Evolutionary conservation across 2,888 invertebrate genomes (phyloP).

Genomic region (Agrotis puta): DNA sequence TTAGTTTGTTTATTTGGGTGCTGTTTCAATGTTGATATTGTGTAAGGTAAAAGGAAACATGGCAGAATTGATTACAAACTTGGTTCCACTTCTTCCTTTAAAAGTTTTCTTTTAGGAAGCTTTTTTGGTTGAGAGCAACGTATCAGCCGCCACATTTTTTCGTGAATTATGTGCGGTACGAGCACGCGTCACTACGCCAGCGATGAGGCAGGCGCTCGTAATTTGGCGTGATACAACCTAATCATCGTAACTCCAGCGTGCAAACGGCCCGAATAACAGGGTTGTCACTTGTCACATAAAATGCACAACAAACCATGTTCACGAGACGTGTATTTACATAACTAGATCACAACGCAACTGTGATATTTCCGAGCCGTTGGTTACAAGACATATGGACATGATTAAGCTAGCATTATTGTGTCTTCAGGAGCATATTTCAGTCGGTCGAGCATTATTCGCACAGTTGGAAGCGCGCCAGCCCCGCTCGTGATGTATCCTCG

Average conservation of each 20-base stretch:
- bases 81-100: too few relatives aligned
- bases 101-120: too few relatives aligned
- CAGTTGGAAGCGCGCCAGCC: constrained; percentile 67
- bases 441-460: constrained; percentile 62
- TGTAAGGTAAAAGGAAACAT: constrained; percentile 27
- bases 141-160: neutral
- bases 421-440: constrained; percentile 74
- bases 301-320: constrained; percentile 47
- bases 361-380: constrained; percentile 74
- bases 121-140: neutral
- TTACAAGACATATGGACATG: constrained; percentile 70
- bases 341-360: constrained; percentile 60
- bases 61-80: constrained; percentile 8
- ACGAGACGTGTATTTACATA: constrained; percentile 59
- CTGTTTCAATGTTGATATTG: constrained; percentile 28
- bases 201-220: constrained; percentile 30
- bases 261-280: constrained; percentile 43
- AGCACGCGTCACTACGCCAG: constrained; percentile 19
- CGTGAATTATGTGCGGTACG: constrained; percentile 3
- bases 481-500: constrained; percentile 68
- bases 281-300: constrained; percentile 55
- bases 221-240: constrained; percentile 42
- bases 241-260: constrained; percentile 52
- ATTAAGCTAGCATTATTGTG: constrained; percentile 77
- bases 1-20: constrained; percentile 49